These are phyloP conservation scores for Apocrypta bakeri DNA, from an alignment of 1,140 invertebrate genomes.

Conservation along the genomic window DNA sequence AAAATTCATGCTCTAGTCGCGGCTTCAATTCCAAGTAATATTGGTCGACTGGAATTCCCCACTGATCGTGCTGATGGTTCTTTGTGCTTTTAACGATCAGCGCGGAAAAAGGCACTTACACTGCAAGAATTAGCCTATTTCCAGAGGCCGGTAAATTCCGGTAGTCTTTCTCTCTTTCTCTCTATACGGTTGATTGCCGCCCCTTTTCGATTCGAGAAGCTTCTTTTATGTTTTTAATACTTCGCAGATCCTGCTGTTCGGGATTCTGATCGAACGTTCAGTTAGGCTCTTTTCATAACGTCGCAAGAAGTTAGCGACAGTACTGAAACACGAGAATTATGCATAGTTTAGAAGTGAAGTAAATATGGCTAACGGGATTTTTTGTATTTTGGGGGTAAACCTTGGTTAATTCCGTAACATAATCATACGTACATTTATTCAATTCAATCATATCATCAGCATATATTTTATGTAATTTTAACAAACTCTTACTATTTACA, in stretches of 20 bases:
- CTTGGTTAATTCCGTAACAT: too few relatives aligned
- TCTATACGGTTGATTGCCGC: too few relatives aligned
- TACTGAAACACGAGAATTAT: too few relatives aligned
- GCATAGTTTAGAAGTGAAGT: too few relatives aligned
- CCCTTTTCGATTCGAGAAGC: background rate
- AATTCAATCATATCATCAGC: too few relatives aligned
- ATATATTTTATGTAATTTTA: too few relatives aligned
- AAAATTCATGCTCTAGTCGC: background rate
- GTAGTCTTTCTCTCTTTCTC: background rate
- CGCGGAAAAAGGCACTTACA: slow-evolving; percentile 25
- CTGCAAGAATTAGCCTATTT: slow-evolving; percentile 40
- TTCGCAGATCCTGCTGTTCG: background rate
- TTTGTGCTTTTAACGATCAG: background rate
- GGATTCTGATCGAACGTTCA: background rate
- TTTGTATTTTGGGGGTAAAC: too few relatives aligned
- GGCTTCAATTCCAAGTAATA: slow-evolving; percentile 18
- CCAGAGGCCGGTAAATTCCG: slow-evolving; percentile 8
- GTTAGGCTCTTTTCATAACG: too few relatives aligned
- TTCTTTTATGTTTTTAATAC: background rate
- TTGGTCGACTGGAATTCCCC: background rate
- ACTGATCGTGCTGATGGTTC: background rate
- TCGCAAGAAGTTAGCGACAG: too few relatives aligned
- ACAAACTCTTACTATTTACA: too few relatives aligned
- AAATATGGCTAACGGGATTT: too few relatives aligned
- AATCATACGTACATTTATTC: too few relatives aligned